Base-by-base conservation (phyloP, 2,797 vertebrate genomes). In the Cynodonichthys magdalenae region DNA sequence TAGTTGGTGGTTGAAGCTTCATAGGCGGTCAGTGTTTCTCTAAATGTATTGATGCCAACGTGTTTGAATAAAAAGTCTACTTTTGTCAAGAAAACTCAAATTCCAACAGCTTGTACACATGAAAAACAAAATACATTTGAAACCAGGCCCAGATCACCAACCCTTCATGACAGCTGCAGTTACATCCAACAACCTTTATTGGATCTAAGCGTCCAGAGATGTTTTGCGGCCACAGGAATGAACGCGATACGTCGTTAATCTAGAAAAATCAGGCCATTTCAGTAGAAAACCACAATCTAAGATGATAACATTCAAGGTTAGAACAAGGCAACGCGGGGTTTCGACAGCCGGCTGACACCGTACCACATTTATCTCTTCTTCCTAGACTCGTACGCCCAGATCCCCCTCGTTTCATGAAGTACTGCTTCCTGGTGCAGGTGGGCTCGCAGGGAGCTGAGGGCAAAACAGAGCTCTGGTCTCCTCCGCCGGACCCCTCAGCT, bases 1-100 rank as follows among this genome's bases (percentile, higher is more conserved):
- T 83, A 92, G 77, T 83, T 79, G 80, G 80, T 84, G 86, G 90
- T 91, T 92, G 93, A 94, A 94, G 93, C 90, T 91, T 94, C 75
- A 75, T 70, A 86, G 86, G 82, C 87, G 83, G 88, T 81, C 50
- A 90, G 88, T 88, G 81, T 83, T 80, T 45, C 73, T 73, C 7
- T 34, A 10, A 7, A 34, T 10, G 5, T 7, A 10, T 34, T 8
- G 2, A 83, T 85, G 83, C 53, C 53, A 69, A 79, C 66, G 56
- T 66, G 69, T 74, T 53, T 74, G 55, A 74, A 77, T 74, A 59
- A 70, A 81, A 66, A 71, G 88, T 85, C 79, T 89, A 87, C n/a
- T 65, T 63, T 58, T 52, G 1, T 34, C 11, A 5, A 18, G 39
- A 62, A 67, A 86, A 44, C 64, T 54, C 53, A 55, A 39, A 78